phyloP scores from a whole-genome alignment of 2,797 vertebrate genomes.

The Brotula barbata region DNA sequence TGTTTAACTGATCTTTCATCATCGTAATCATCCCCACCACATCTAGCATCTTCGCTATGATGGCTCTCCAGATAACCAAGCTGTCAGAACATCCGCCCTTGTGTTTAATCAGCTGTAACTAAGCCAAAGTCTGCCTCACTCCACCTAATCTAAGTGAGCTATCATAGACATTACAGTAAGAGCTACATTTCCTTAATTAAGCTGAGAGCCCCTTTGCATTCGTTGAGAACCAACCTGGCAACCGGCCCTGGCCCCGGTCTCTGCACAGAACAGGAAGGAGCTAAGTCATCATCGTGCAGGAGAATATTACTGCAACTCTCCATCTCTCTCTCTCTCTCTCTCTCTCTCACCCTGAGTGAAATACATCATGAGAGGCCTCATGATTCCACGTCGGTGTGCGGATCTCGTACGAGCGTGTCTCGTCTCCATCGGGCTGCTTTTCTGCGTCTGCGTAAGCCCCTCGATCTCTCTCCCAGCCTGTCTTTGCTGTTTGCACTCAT shows the following conservation, averaged over 20 bases:
- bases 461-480: background rate
- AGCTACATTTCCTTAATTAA: constrained; percentile 52
- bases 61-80: constrained; percentile 43
- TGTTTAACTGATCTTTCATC: constrained; percentile 35
- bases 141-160: constrained; percentile 56
- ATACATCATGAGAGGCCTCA: background rate
- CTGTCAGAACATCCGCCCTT: constrained; percentile 53
- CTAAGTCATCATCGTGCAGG: constrained; percentile 14
- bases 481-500: too few relatives aligned
- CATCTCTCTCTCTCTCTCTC: background rate
- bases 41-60: constrained; percentile 26
- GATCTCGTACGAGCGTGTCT: too few relatives aligned
- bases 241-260: constrained; percentile 20
- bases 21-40: constrained; percentile 29
- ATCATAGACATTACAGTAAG: constrained; percentile 45
- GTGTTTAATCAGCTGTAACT: constrained; percentile 60
- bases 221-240: constrained; percentile 47
- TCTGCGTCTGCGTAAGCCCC: background rate
- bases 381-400: background rate
- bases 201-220: constrained; percentile 47
- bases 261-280: constrained; percentile 28
- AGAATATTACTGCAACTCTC: constrained; percentile 29
- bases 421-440: too few relatives aligned
- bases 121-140: constrained; percentile 55
- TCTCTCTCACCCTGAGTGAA: background rate